These are phyloP conservation scores for Melanocharis versteri DNA, from an alignment of 2,113 vertebrate species.

Conservation along the genomic window DNA sequence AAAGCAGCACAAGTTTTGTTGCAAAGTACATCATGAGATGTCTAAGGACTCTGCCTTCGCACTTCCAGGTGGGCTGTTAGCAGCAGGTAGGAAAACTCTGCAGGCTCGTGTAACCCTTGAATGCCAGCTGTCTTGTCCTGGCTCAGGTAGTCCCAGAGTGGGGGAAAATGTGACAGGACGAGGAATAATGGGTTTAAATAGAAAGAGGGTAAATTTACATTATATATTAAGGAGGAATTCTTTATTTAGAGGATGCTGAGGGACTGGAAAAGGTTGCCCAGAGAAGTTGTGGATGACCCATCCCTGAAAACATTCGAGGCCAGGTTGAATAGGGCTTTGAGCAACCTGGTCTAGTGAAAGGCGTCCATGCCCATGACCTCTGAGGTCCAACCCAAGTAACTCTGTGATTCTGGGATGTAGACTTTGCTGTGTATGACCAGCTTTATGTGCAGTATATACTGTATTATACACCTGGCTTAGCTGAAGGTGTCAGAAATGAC, in stretches of 20 bases:
- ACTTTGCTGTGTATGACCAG: not conserved
- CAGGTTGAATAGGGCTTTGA: not conserved
- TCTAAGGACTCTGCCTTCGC: not conserved
- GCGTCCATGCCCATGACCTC: not conserved
- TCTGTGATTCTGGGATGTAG: not conserved
- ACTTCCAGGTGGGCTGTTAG: not conserved
- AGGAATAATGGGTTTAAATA: not conserved
- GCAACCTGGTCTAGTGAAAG: not conserved
- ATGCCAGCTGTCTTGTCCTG: not conserved
- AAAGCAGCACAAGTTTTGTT: not conserved
- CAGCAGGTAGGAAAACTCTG: not conserved
- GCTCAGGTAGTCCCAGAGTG: not conserved
- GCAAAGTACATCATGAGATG: not conserved
- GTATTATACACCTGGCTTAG: not conserved
- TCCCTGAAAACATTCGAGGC: not conserved
- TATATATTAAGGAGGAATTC: not conserved
- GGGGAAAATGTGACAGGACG: not conserved
- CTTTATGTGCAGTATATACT: not conserved
- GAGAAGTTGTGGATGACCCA: not conserved
- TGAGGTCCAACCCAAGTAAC: not conserved
- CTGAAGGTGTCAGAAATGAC: not conserved
- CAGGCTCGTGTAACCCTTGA: not conserved
- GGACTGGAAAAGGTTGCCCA: not conserved
- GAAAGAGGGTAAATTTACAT: not conserved
- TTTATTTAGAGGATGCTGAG: not conserved